phyloP scores from a whole-genome alignment of 2,113 vertebrate genomes.

The Procavia capensis region DNA sequence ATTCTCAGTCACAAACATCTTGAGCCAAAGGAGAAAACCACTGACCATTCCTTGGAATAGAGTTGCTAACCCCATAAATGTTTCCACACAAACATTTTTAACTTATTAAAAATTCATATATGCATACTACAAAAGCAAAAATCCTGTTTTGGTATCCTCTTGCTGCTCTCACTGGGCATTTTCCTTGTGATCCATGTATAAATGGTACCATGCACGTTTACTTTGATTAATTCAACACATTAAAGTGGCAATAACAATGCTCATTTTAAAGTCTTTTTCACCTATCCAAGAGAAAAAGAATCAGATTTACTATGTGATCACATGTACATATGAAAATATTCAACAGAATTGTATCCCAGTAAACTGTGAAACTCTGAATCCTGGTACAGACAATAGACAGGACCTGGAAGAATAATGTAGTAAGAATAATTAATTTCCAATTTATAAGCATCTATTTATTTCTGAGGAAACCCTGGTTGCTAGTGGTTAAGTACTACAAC shows the following conservation, averaged over 20 bases:
- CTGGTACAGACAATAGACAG: background rate
- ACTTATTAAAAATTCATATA: background rate
- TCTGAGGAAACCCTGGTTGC: too few relatives aligned
- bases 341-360: background rate
- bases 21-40: background rate
- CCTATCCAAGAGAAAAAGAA: background rate
- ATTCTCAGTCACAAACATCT: background rate
- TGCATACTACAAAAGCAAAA: background rate
- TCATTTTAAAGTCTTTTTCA: background rate
- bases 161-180: background rate
- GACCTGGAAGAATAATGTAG: background rate
- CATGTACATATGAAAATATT: background rate
- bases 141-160: background rate
- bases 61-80: background rate
- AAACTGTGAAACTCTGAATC: background rate
- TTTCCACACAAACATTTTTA: background rate
- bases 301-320: background rate
- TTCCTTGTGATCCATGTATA: background rate
- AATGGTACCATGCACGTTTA: background rate
- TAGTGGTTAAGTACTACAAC: too few relatives aligned
- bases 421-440: conserved; percentile 24
- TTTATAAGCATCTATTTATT: conserved; percentile 23
- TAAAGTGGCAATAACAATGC: background rate
- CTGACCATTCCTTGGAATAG: background rate
- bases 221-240: background rate